phyloP scores from a whole-genome alignment of 2,888 invertebrate species.

The Galerucella calmariensis region DNA sequence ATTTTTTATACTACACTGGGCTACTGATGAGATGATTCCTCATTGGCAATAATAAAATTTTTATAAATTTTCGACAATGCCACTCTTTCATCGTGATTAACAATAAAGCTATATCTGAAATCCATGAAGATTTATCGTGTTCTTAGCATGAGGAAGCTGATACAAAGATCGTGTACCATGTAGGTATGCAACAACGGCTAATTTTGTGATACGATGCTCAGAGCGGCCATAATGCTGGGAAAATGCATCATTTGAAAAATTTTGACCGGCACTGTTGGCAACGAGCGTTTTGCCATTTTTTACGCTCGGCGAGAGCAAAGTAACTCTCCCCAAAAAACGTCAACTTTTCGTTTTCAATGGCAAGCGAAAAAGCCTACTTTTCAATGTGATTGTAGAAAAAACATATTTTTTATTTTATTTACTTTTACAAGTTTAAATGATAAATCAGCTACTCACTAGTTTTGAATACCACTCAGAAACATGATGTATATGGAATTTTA shows the following conservation, averaged over 20 bases:
- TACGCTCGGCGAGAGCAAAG: too few species aligned
- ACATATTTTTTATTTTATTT: too few species aligned
- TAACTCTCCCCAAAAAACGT: too few species aligned
- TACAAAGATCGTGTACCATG: slow-evolving; percentile 38
- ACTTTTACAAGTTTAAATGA: too few species aligned
- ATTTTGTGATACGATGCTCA: slow-evolving; percentile 43
- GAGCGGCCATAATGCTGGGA: slow-evolving; percentile 46
- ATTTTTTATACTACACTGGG: neutral
- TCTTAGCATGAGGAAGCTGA: slow-evolving; percentile 40
- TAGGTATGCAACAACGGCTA: slow-evolving; percentile 41
- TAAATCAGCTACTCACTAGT: too few species aligned
- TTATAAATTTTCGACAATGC: too few species aligned
- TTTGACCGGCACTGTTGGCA: slow-evolving; percentile 39
- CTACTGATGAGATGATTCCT: neutral
- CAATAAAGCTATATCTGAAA: neutral
- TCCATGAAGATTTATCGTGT: neutral
- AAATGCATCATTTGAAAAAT: slow-evolving; percentile 48
- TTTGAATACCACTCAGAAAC: too few species aligned
- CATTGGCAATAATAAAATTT: neutral
- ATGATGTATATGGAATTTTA: too few species aligned
- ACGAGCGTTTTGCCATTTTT: too few species aligned
- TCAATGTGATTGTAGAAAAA: too few species aligned
- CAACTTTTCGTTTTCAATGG: too few species aligned
- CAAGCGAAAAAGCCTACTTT: too few species aligned
- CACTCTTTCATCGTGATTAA: neutral